These are phyloP conservation scores for Tholera decimalis DNA, from an alignment of 2,888 invertebrate species.

Conservation along the genomic window DNA sequence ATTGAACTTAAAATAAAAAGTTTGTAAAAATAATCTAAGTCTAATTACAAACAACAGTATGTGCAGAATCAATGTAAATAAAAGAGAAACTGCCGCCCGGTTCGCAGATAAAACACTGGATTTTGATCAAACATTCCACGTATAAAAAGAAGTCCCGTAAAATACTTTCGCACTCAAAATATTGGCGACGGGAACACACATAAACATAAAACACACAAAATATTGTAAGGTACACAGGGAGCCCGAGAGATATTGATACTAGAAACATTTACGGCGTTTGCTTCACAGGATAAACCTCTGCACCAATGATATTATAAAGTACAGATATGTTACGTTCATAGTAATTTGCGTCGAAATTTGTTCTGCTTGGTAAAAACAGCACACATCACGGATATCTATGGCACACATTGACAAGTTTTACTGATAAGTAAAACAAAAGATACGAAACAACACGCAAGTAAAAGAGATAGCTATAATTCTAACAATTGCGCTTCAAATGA, in stretches of 20 bases:
- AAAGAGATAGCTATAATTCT: no score
- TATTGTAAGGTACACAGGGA: conserved; percentile 61
- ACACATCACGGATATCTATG: no score
- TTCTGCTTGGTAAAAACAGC: no score
- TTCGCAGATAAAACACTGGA: conserved; percentile 28
- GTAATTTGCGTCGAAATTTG: no score
- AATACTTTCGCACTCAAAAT: conserved; percentile 57
- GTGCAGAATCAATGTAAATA: conserved; percentile 18
- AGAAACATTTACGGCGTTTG: conserved; percentile 63
- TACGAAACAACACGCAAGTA: no score
- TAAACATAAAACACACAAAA: conserved; percentile 64
- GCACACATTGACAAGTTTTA: no score
- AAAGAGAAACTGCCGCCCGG: conserved; percentile 31
- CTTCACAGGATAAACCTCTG: conserved; percentile 63
- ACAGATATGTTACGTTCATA: no score
- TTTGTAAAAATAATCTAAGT: neutral
- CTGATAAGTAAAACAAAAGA: no score
- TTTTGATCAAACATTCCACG: conserved; percentile 51
- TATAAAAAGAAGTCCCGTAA: conserved; percentile 45
- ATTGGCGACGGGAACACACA: conserved; percentile 51
- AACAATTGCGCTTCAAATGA: no score
- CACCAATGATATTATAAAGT: no score
- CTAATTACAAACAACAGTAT: conserved; percentile 5
- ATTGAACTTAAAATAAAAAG: conserved; percentile 7
- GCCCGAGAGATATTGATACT: conserved; percentile 64